Evolutionary conservation across 2,888 invertebrate species (phyloP).

Genomic region (Bruchidius siliquastri): DNA sequence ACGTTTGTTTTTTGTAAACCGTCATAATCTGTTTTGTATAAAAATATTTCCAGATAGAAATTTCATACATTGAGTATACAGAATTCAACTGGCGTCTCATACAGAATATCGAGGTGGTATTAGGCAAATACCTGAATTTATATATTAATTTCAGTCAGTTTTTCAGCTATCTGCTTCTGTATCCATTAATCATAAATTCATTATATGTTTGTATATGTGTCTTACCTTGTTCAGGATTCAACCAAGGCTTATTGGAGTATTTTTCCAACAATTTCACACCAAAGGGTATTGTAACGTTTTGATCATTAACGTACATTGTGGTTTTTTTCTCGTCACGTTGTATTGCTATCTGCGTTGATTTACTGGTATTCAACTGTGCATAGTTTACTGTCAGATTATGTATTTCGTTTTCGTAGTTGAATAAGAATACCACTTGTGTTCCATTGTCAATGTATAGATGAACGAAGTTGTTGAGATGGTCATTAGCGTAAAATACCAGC

Average conservation of each 20-base stretch:
- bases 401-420: slow-evolving; percentile 77
- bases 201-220: not conserved
- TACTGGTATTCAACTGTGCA: slow-evolving; percentile 71
- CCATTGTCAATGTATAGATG: slow-evolving; percentile 80
- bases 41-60: too few relatives aligned
- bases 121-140: too few relatives aligned
- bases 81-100: too few relatives aligned
- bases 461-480: slow-evolving; percentile 89
- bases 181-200: too few relatives aligned
- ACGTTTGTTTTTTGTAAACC: too few relatives aligned
- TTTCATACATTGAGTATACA: too few relatives aligned
- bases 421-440: slow-evolving; percentile 75
- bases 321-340: slow-evolving; percentile 68
- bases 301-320: slow-evolving; percentile 76
- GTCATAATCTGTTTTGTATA: too few relatives aligned
- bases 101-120: too few relatives aligned
- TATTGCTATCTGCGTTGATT: slow-evolving; percentile 85
- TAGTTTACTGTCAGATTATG: slow-evolving; percentile 73
- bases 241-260: slow-evolving; percentile 84
- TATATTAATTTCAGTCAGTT: too few relatives aligned
- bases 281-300: slow-evolving; percentile 64
- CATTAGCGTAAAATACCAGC: slow-evolving; percentile 84
- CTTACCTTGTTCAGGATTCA: slow-evolving; percentile 72
- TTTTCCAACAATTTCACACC: slow-evolving; percentile 66
- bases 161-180: too few relatives aligned